Evolutionary conservation across 2,113 vertebrate genomes (phyloP).

Genomic region (Neodon shergylaensis): DNA sequence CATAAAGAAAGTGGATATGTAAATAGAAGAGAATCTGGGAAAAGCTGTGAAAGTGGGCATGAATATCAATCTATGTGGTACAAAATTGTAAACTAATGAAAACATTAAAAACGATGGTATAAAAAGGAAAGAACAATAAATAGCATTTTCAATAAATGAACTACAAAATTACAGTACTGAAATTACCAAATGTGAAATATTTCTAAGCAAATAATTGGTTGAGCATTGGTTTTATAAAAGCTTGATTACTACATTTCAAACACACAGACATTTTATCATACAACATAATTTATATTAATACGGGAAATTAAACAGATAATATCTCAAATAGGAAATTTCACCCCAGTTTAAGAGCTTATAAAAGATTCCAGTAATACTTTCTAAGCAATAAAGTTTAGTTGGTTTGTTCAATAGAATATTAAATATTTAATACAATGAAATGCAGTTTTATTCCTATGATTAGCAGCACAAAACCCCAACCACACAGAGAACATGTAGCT

Average conservation of each 20-base stretch:
- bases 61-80: too few species aligned
- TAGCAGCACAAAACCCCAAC: neutral
- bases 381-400: constrained; percentile 62
- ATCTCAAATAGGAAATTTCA: constrained; percentile 44
- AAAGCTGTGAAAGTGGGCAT: neutral
- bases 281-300: constrained; percentile 42
- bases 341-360: constrained; percentile 63
- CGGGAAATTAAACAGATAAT: constrained; percentile 49
- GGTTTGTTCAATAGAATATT: constrained; percentile 58
- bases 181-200: constrained; percentile 56
- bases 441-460: neutral
- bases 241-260: constrained; percentile 1
- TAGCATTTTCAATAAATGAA: neutral
- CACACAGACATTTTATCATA: constrained; percentile 6
- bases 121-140: neutral
- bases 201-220: constrained; percentile 52
- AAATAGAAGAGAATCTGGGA: neutral
- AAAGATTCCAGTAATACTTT: constrained; percentile 69
- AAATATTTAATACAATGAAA: constrained; percentile 59
- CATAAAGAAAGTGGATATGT: neutral
- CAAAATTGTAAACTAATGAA: neutral
- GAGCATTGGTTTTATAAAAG: constrained; percentile 39
- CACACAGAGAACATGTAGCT: neutral
- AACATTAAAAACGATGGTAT: neutral
- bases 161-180: accelerated